phyloP scores from a whole-genome alignment of 1,140 invertebrate species.

The Drosophila obscura region DNA sequence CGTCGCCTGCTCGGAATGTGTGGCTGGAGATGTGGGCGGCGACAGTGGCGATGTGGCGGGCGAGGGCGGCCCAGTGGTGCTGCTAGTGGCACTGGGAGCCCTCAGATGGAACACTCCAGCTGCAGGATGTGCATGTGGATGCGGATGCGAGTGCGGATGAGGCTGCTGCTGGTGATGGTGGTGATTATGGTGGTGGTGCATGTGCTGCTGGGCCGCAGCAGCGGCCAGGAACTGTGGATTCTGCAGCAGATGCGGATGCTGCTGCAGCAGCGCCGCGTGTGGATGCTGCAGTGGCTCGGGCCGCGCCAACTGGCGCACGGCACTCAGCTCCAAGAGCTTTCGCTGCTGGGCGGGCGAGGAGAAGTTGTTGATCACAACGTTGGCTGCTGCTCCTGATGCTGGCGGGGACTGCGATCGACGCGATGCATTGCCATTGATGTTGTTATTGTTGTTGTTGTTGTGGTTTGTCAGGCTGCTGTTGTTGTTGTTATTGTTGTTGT shows the following conservation, averaged over 20 bases:
- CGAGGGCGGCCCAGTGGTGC: conserved; percentile 60
- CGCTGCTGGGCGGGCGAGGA: conserved; percentile 59
- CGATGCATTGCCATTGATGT: conserved; percentile 14
- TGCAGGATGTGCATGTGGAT: conserved; percentile 30
- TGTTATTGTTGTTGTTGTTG: conserved; percentile 45
- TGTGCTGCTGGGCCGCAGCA: conserved; percentile 72
- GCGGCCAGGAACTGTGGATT: conserved; percentile 78
- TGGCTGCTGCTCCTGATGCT: background rate
- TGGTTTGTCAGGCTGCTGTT: conserved; percentile 31
- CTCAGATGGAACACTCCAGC: conserved; percentile 66
- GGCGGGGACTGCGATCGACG: conserved; percentile 58
- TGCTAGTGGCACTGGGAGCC: conserved; percentile 41
- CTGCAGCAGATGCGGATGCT: conserved; percentile 77
- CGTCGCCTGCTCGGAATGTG: conserved; percentile 58
- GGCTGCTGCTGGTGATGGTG: conserved; percentile 48
- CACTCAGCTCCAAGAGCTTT: conserved; percentile 65
- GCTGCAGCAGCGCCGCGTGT: conserved; percentile 75
- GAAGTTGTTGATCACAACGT: conserved; percentile 24
- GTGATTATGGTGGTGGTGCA: conserved; percentile 66
- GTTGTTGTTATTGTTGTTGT: conserved; percentile 53
- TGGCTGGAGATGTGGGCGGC: conserved; percentile 70
- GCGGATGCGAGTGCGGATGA: conserved; percentile 33
- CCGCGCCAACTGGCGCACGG: conserved; percentile 64
- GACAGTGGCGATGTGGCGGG: conserved; percentile 78
- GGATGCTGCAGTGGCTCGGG: conserved; percentile 80